Conservation (phyloP, 2,888 invertebrate species). For the Theristus sp. region DNA sequence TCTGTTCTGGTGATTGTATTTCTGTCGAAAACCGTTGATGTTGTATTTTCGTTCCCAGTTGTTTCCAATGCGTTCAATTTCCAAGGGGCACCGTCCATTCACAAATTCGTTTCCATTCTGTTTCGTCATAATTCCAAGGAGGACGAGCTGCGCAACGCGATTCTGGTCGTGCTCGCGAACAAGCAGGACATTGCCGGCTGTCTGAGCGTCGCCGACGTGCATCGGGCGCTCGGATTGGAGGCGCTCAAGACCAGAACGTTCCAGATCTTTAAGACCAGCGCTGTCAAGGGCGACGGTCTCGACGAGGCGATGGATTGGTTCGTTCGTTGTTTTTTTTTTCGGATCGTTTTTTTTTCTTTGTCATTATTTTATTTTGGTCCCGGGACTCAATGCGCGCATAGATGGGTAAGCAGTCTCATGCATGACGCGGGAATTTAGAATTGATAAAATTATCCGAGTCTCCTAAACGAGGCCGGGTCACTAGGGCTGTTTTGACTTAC, state of each 20-base stretch:
- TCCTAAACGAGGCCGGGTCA: too few relatives aligned
- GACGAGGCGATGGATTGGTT: conserved; percentile 98
- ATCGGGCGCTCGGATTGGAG: conserved; percentile 81
- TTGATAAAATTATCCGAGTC: too few relatives aligned
- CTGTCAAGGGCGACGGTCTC: conserved; percentile 87
- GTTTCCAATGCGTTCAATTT: background rate
- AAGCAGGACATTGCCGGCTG: conserved; percentile 98
- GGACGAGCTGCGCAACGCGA: conserved; percentile 84
- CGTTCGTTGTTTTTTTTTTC: too few relatives aligned
- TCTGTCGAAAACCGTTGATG: background rate
- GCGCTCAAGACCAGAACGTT: conserved; percentile 88
- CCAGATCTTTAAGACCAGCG: conserved; percentile 97
- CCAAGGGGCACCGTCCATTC: background rate
- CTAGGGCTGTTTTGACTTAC: too few relatives aligned
- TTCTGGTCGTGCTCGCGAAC: conserved; percentile 87
- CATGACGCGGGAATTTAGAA: too few relatives aligned
- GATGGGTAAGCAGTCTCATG: too few relatives aligned
- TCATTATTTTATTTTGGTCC: too few relatives aligned
- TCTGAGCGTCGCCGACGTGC: conserved; percentile 81
- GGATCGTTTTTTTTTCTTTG: too few relatives aligned
- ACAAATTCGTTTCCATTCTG: too few relatives aligned
- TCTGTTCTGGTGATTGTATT: too few relatives aligned
- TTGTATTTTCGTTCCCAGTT: background rate
- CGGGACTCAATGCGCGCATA: too few relatives aligned
- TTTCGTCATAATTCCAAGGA: conserved; percentile 50